A percentile compares a stretch with the other conserved stretches of the same genome.
phyloP scores from a whole-genome alignment of 2,797 vertebrate species.

The Enteromius anoplus region DNA sequence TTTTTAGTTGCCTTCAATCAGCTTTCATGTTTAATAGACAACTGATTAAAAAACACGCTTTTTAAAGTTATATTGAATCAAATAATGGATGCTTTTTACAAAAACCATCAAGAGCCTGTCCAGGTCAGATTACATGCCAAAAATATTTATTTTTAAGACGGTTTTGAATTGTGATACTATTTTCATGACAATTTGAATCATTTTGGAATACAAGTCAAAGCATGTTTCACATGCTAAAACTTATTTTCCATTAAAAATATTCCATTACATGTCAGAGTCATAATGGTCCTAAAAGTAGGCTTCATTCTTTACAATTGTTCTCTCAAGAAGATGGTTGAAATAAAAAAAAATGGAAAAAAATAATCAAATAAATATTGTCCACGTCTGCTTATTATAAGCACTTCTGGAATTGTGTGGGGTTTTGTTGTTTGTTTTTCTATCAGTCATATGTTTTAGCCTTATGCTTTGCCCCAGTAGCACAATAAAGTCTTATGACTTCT shows the following conservation, averaged over 20 bases:
- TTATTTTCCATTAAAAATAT: not conserved
- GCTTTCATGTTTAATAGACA: not conserved
- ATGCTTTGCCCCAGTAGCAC: not conserved
- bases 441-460: not conserved
- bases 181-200: not conserved
- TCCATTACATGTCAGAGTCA: not conserved
- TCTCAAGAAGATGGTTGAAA: not conserved
- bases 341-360: not conserved
- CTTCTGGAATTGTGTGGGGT: not conserved
- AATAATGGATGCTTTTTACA: not conserved
- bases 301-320: not conserved
- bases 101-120: not conserved
- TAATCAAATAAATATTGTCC: no score
- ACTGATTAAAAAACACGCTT: not conserved
- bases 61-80: not conserved
- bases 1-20: constrained; percentile 22
- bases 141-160: not conserved
- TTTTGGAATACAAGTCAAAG: not conserved
- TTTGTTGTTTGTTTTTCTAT: not conserved
- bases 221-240: not conserved
- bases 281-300: not conserved
- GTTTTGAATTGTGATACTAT: not conserved
- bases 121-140: not conserved
- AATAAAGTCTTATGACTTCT: not conserved
- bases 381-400: not conserved